Evolutionary conservation across 2,888 invertebrate species (phyloP).

Genomic region (Tanytarsus gracilentus): DNA sequence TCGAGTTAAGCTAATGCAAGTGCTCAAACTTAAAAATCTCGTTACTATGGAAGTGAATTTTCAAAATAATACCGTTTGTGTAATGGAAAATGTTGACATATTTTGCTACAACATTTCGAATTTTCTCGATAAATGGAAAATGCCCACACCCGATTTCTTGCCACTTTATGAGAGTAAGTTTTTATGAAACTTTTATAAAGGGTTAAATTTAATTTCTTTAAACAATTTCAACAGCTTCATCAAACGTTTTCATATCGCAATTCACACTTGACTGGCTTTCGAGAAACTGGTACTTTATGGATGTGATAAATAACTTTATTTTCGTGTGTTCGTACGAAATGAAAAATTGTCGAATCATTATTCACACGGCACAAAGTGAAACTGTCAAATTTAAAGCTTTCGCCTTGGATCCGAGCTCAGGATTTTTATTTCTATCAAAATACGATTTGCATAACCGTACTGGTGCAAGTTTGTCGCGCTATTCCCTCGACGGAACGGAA

Average conservation of each 20-base stretch:
- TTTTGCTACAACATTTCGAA: slow-evolving; percentile 26
- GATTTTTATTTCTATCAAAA: slow-evolving; percentile 67
- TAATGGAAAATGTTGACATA: slow-evolving; percentile 21
- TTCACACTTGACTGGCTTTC: slow-evolving; percentile 77
- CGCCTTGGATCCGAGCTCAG: slow-evolving; percentile 64
- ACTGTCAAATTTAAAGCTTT: slow-evolving; percentile 63
- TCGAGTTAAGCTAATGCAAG: slow-evolving; percentile 58
- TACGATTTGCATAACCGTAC: slow-evolving; percentile 51
- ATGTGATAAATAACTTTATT: slow-evolving; percentile 57
- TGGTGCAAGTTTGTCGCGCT: slow-evolving; percentile 54
- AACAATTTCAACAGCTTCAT: background rate
- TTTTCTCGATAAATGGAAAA: slow-evolving; percentile 14
- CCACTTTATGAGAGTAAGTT: slow-evolving; percentile 1
- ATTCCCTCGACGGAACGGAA: slow-evolving; percentile 55
- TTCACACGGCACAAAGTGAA: slow-evolving; percentile 48
- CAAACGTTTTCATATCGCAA: slow-evolving; percentile 49
- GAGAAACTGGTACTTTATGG: slow-evolving; percentile 77
- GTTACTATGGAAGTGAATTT: slow-evolving; percentile 20
- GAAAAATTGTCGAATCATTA: slow-evolving; percentile 57
- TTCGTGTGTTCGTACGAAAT: slow-evolving; percentile 59
- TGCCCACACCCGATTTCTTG: slow-evolving; percentile 13
- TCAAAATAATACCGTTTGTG: slow-evolving; percentile 1
- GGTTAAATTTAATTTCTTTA: background rate
- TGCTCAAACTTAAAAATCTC: background rate
- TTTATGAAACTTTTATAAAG: background rate